Evolutionary conservation across 2,888 invertebrate species (phyloP).

Genomic region (Nomada fabriciana): DNA sequence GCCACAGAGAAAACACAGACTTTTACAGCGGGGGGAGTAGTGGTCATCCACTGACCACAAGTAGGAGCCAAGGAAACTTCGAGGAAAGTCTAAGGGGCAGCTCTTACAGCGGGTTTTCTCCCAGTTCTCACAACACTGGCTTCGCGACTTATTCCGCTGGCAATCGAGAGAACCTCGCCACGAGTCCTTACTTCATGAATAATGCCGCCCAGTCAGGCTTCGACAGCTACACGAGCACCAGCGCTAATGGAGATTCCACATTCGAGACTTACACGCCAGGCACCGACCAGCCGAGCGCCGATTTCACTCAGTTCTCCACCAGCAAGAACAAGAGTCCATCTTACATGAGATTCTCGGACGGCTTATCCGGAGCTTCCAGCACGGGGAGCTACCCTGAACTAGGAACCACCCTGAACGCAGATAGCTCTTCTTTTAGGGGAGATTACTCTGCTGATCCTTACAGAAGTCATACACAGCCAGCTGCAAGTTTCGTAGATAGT

Average conservation of each 20-base stretch:
- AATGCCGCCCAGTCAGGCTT: slow-evolving; percentile 58
- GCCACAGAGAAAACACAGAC: slow-evolving; percentile 52
- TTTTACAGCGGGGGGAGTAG: slow-evolving; percentile 41
- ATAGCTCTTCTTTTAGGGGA: slow-evolving; percentile 36
- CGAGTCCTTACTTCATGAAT: slow-evolving; percentile 65
- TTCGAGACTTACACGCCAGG: slow-evolving; percentile 59
- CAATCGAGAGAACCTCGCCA: slow-evolving; percentile 52
- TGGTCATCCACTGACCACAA: slow-evolving; percentile 42
- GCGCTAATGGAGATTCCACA: slow-evolving; percentile 55
- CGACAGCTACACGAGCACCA: slow-evolving; percentile 63
- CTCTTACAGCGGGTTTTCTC: slow-evolving; percentile 65
- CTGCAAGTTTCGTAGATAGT: slow-evolving; percentile 40
- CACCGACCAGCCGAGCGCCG: slow-evolving; percentile 43
- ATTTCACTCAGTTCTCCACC: slow-evolving; percentile 45
- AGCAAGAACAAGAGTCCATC: slow-evolving; percentile 31
- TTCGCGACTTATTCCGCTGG: slow-evolving; percentile 51
- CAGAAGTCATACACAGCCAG: slow-evolving; percentile 1
- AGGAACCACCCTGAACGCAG: slow-evolving; percentile 5
- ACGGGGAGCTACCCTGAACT: slow-evolving; percentile 42
- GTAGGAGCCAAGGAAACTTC: slow-evolving; percentile 50
- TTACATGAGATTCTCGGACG: slow-evolving; percentile 39
- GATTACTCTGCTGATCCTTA: slow-evolving; percentile 44
- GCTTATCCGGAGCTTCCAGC: slow-evolving; percentile 36
- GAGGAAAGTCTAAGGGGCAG: slow-evolving; percentile 52
- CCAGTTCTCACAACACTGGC: slow-evolving; percentile 55